Evolutionary conservation across 2,113 vertebrate species (phyloP).

Genomic region (Saiga tatarica): DNA sequence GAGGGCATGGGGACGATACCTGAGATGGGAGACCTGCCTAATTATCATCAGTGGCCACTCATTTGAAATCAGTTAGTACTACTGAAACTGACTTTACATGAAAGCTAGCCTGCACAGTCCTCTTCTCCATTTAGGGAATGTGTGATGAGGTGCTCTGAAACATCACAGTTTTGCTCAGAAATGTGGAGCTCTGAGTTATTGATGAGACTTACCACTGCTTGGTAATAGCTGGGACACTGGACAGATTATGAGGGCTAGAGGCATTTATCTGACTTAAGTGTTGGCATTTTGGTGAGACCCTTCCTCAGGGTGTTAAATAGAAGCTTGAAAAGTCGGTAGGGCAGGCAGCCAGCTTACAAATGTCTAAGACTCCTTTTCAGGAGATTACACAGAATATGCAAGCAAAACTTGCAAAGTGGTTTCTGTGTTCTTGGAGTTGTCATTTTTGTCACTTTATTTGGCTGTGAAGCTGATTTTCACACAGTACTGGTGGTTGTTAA

Average conservation of each 20-base stretch:
- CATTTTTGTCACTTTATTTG: constrained; percentile 77
- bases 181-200: not conserved
- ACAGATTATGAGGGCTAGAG: not conserved
- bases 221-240: not conserved
- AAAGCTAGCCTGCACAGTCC: accelerated
- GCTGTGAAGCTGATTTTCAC: constrained; percentile 77
- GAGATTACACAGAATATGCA: constrained; percentile 61
- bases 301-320: not conserved
- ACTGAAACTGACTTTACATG: not conserved
- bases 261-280: not conserved
- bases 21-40: not conserved
- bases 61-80: not conserved
- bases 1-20: not conserved
- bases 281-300: not conserved
- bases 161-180: not conserved
- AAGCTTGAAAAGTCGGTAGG: not conserved
- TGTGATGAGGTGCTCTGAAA: not conserved
- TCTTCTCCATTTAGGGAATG: not conserved
- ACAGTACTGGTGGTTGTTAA: constrained; percentile 73
- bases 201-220: not conserved
- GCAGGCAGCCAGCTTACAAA: not conserved
- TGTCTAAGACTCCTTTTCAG: not conserved
- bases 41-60: not conserved
- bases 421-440: constrained; percentile 76
- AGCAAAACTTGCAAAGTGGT: constrained; percentile 70